A percentile compares a stretch with the other conserved stretches of the same genome.
These are phyloP conservation scores for Sebastes iracundus DNA, from an alignment of 2,797 vertebrate species.

Conservation along the genomic window DNA sequence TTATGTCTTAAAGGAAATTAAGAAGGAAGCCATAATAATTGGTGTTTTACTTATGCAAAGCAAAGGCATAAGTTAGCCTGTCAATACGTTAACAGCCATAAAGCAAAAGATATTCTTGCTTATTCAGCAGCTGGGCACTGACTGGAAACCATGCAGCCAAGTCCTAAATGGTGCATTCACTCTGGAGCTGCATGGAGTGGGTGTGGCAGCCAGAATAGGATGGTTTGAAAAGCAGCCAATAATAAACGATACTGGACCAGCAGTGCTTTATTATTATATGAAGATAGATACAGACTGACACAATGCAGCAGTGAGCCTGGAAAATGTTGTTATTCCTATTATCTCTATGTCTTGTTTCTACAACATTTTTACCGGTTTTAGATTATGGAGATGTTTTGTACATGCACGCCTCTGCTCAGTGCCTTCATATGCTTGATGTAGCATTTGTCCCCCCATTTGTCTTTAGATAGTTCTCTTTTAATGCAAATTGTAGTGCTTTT, in stretches of 20 bases:
- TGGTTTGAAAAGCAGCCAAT: background rate
- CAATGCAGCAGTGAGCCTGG: background rate
- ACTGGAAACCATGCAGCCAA: slow-evolving; percentile 8
- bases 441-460: too few relatives aligned
- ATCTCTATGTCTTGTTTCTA: background rate
- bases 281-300: background rate
- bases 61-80: slow-evolving; percentile 1
- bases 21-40: too few relatives aligned
- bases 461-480: too few relatives aligned
- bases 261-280: background rate
- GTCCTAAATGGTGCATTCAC: slow-evolving; percentile 39
- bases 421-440: too few relatives aligned
- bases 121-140: slow-evolving; percentile 47
- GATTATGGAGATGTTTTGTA: too few relatives aligned
- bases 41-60: slow-evolving; percentile 14
- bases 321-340: background rate
- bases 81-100: background rate
- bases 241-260: background rate
- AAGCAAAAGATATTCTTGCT: slow-evolving; percentile 29
- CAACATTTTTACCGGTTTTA: too few relatives aligned
- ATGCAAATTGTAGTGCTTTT: too few relatives aligned
- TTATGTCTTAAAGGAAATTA: too few relatives aligned
- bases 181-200: slow-evolving; percentile 41
- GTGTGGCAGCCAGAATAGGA: slow-evolving; percentile 61
- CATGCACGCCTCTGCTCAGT: too few relatives aligned